These are phyloP conservation scores for Atrina japonica DNA, from an alignment of 2,888 invertebrate species.

Conservation along the genomic window DNA sequence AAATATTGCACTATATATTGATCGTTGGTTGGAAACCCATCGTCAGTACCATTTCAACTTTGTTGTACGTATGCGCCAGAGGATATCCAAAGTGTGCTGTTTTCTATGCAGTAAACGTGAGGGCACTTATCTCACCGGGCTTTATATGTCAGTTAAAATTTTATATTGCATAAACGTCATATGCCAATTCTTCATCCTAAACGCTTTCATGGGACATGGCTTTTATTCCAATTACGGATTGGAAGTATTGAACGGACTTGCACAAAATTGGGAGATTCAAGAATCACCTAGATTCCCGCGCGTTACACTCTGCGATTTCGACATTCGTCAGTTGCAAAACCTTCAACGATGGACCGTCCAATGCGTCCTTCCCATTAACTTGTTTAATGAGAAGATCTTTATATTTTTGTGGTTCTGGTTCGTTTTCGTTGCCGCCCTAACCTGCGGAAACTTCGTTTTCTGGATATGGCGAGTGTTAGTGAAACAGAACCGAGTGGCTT, in stretches of 20 bases:
- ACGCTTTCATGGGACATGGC: constrained; percentile 70
- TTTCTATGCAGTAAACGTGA: constrained; percentile 72
- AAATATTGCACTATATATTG: constrained; percentile 70
- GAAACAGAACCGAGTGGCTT: constrained; percentile 63
- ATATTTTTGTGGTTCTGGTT: constrained; percentile 77
- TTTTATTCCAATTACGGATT: constrained; percentile 73
- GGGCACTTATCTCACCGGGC: constrained; percentile 72
- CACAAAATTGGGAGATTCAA: constrained; percentile 61
- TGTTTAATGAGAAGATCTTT: constrained; percentile 77
- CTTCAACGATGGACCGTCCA: constrained; percentile 73
- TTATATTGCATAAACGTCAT: constrained; percentile 71
- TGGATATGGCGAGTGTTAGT: constrained; percentile 71
- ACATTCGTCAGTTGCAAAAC: constrained; percentile 74
- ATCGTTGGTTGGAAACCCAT: constrained; percentile 73
- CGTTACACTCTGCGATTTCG: constrained; percentile 73
- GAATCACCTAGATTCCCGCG: constrained; percentile 71
- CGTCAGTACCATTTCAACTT: constrained; percentile 70
- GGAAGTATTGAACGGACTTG: constrained; percentile 65
- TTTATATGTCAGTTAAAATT: constrained; percentile 71
- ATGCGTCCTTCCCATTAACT: constrained; percentile 73
- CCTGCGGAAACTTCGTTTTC: constrained; percentile 69
- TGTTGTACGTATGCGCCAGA: constrained; percentile 68
- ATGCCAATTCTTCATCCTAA: constrained; percentile 72
- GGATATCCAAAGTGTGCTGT: constrained; percentile 62
- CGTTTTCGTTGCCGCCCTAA: constrained; percentile 67